Percentiles rank a stretch among this genome's conserved stretches.
Evolutionary conservation across 1,140 invertebrate genomes (phyloP).

Genomic region (Scaptomyza hsui): DNA sequence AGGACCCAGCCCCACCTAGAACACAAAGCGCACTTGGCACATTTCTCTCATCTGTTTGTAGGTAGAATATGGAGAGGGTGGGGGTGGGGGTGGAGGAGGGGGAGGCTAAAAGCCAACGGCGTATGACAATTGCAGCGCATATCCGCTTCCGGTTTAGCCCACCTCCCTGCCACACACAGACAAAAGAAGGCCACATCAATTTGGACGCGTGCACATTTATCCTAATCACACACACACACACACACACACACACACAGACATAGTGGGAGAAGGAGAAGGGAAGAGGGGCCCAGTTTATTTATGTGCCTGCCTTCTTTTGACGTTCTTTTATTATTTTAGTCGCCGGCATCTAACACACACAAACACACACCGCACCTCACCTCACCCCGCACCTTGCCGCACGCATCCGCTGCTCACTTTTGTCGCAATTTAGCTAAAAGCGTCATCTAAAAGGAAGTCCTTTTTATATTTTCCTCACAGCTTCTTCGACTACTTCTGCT

Average conservation of each 20-base stretch:
- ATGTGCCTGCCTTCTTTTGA: conserved; percentile 78
- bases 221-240: conserved; percentile 71
- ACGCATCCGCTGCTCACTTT: conserved; percentile 68
- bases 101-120: conserved; percentile 47
- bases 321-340: conserved; percentile 81
- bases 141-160: conserved; percentile 67
- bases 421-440: conserved; percentile 82
- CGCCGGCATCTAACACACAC: conserved; percentile 41
- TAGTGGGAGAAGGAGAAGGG: conserved; percentile 13
- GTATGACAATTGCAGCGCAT: conserved; percentile 80
- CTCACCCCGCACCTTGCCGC: neutral
- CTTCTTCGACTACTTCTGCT: conserved; percentile 8
- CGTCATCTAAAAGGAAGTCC: conserved; percentile 79
- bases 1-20: neutral
- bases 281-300: conserved; percentile 61
- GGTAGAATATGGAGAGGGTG: neutral
- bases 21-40: conserved; percentile 24
- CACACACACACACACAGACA: conserved; percentile 14
- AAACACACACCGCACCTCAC: neutral
- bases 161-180: conserved; percentile 6
- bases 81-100: too few relatives aligned
- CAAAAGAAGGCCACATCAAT: conserved; percentile 67
- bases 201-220: conserved; percentile 78
- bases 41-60: conserved; percentile 2
- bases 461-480: conserved; percentile 68